Conservation (phyloP, 2,888 invertebrate species). For the Cerastis rubricosa region DNA sequence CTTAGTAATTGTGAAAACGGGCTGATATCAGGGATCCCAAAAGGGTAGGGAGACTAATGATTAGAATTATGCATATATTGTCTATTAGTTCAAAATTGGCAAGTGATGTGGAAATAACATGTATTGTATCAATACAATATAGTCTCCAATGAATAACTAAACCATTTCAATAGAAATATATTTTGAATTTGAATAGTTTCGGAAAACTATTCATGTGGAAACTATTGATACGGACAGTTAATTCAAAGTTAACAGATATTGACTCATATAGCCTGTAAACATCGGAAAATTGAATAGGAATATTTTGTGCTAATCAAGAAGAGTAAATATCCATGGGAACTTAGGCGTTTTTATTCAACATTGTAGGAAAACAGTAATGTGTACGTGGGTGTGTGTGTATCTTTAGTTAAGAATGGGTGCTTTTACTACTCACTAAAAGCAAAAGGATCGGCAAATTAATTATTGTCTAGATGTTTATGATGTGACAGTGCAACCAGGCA, state of each 20-base stretch:
- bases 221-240: neutral
- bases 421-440: neutral
- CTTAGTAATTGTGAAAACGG: neutral
- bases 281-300: neutral
- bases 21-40: neutral
- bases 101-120: constrained; percentile 29
- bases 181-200: constrained; percentile 22
- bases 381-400: too few species aligned
- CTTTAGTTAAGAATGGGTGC: neutral
- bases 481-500: neutral
- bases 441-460: neutral
- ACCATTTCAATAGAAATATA: constrained; percentile 9
- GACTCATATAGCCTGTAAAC: neutral
- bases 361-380: neutral
- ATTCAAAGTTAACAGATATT: neutral
- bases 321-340: neutral
- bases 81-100: constrained; percentile 7
- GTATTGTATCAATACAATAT: constrained; percentile 8
- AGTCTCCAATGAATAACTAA: neutral
- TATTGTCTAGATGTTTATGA: too few species aligned
- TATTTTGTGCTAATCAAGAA: neutral
- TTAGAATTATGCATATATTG: neutral
- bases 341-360: neutral
- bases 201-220: constrained; percentile 14
- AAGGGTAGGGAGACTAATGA: neutral